Evolutionary conservation across 2,113 vertebrate genomes (phyloP).

Genomic region (Lanius ludovicianus): DNA sequence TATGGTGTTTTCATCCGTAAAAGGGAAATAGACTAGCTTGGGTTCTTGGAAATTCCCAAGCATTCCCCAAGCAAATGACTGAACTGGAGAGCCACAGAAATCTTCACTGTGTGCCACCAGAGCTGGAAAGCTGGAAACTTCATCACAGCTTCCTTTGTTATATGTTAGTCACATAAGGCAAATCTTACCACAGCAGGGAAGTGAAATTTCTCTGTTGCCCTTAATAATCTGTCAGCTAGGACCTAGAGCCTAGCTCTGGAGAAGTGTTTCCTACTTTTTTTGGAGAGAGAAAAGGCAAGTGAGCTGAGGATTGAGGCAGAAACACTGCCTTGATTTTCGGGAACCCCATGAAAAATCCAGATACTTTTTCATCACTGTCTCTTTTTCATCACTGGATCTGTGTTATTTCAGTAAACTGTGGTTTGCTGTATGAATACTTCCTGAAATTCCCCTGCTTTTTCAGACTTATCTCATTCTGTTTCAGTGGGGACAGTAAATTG

Average conservation of each 20-base stretch:
- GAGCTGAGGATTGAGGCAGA: not conserved
- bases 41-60: not conserved
- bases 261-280: not conserved
- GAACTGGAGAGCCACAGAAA: not conserved
- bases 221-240: not conserved
- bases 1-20: not conserved
- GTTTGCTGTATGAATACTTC: not conserved
- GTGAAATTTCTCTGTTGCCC: not conserved
- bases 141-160: not conserved
- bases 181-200: not conserved
- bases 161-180: not conserved
- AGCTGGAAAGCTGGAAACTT: not conserved
- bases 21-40: not conserved
- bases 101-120: not conserved
- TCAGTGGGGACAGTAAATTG: not conserved
- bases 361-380: not conserved
- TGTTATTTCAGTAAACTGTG: not conserved
- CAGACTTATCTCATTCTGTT: not conserved
- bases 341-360: not conserved
- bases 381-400: accelerated
- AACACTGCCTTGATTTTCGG: not conserved
- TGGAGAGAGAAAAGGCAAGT: not conserved
- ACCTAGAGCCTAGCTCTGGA: not conserved
- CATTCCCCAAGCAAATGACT: not conserved
- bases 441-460: not conserved